phyloP scores from a whole-genome alignment of 2,797 vertebrate species.

The Poeciliopsis turneri region DNA sequence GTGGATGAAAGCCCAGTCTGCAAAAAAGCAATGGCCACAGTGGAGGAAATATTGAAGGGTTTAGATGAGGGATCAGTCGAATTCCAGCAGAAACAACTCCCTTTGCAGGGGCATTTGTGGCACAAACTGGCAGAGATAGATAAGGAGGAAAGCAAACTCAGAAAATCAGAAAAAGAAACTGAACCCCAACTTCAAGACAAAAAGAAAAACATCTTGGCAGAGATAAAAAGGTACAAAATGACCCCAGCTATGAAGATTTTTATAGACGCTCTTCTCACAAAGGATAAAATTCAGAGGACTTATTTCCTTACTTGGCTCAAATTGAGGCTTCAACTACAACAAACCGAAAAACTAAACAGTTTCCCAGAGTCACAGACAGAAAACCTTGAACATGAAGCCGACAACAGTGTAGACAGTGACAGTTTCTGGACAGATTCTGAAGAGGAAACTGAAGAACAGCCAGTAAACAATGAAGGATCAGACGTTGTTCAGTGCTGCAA shows the following conservation, averaged over 20 bases:
- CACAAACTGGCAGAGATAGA: slow-evolving; percentile 74
- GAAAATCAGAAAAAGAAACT: slow-evolving; percentile 36
- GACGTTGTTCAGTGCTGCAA: slow-evolving; percentile 8
- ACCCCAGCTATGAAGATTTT: slow-evolving; percentile 79
- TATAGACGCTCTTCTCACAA: slow-evolving; percentile 70
- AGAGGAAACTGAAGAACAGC: slow-evolving; percentile 22
- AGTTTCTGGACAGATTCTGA: slow-evolving; percentile 60
- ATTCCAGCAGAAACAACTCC: slow-evolving; percentile 77
- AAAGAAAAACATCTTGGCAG: slow-evolving; percentile 61
- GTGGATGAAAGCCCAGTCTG: slow-evolving; percentile 81
- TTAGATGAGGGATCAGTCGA: slow-evolving; percentile 61
- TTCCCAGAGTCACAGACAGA: slow-evolving; percentile 15
- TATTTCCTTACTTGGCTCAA: slow-evolving; percentile 87
- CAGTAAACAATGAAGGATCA: slow-evolving; percentile 4
- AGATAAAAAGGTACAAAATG: slow-evolving; percentile 73
- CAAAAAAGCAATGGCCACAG: slow-evolving; percentile 71
- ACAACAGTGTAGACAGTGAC: slow-evolving; percentile 18
- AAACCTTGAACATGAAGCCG: slow-evolving; percentile 20
- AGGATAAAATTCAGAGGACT: slow-evolving; percentile 68
- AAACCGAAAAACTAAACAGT: slow-evolving; percentile 46
- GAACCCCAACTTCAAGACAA: slow-evolving; percentile 49
- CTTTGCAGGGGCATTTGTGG: slow-evolving; percentile 81
- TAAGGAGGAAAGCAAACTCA: slow-evolving; percentile 75
- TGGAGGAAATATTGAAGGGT: slow-evolving; percentile 69
- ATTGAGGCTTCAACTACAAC: slow-evolving; percentile 71